Evolutionary conservation across 1,140 invertebrate genomes (phyloP), one percentile per base, ranked within the genome.

Genomic region (Campoletis sonorensis): DNA sequence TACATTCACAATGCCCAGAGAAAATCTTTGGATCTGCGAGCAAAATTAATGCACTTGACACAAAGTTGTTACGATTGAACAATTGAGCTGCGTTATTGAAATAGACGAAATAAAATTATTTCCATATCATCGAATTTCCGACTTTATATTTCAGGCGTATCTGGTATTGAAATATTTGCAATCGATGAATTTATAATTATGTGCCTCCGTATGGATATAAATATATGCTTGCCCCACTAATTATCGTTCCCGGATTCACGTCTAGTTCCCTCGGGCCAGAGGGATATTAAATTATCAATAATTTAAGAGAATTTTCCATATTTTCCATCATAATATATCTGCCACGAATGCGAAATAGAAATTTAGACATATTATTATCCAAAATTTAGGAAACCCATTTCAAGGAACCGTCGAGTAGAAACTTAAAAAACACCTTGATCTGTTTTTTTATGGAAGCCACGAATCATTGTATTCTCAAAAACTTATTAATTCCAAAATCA

Each of bases 121-220:
- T 27, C 7, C 23, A 13, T 27, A 67, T 67, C 61, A 26, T 67
- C 61, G 23, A 67, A 67, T 15, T 67, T 67, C n/a, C 23, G 61
- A 23, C 61, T 67, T 13, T 26, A 67, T 26, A 67, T 27, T 67
- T 4, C 10, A 23, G 23, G 10, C 4, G 23, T 10, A 27, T 11
- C n/a, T 23, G 23, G 30, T 26, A 67, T 23, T 15, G 23, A 23
- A 67, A 30, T 27, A 67, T 67, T n/a, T 16, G 23, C 18, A 30
- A 27, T 67, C 5, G 23, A 67, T 67, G 30, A 67, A 67, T 67
- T n/a, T 30, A 30, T 26, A 67, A 67, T 67, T 67, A 27, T 64
- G 4, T 21, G 16, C 21, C 58, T 64, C n/a, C n/a, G 58, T 21
- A 21, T 45, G 5, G 2, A 45, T 45, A 8, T 45, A 45, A 10